These are phyloP conservation scores for Cololabis saira DNA, from an alignment of 2,113 vertebrate genomes.

Conservation along the genomic window DNA sequence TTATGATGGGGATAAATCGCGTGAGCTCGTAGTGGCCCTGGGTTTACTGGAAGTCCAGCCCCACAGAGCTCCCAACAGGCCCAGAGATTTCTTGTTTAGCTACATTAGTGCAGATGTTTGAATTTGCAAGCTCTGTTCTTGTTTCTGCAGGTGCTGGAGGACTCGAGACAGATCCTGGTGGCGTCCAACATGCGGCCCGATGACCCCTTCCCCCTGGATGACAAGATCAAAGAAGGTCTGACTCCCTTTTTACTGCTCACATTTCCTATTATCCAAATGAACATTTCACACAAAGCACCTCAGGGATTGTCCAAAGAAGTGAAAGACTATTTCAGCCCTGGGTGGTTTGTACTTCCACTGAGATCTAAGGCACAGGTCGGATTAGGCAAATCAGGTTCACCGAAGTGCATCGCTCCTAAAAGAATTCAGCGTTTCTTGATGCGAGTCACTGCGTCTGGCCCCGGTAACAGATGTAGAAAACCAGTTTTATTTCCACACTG, in stretches of 20 bases:
- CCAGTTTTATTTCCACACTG: too few relatives aligned
- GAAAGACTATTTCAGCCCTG: too few relatives aligned
- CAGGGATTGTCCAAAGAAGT: too few relatives aligned
- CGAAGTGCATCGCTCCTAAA: too few relatives aligned
- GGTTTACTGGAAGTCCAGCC: too few relatives aligned
- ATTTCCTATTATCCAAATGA: background rate
- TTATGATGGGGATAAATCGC: background rate
- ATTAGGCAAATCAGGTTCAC: too few relatives aligned
- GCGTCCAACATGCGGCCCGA: slow-evolving; percentile 89
- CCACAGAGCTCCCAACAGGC: too few relatives aligned
- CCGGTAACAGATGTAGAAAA: too few relatives aligned
- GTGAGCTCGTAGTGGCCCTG: background rate
- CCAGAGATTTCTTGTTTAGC: background rate
- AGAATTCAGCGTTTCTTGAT: too few relatives aligned
- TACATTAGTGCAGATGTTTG: background rate
- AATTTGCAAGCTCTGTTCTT: background rate
- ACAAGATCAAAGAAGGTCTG: slow-evolving; percentile 97
- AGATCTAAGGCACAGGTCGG: too few relatives aligned
- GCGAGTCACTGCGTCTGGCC: too few relatives aligned
- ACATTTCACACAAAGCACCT: background rate
- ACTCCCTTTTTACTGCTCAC: slow-evolving; percentile 16
- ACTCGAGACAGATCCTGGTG: slow-evolving; percentile 89
- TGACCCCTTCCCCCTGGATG: slow-evolving; percentile 93
- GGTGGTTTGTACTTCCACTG: too few relatives aligned
- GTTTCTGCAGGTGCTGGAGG: slow-evolving; percentile 90